Evolutionary conservation across 2,113 vertebrate genomes (phyloP), one percentile per base, ranked within the genome.

Genomic region (Fregetta grallaria): DNA sequence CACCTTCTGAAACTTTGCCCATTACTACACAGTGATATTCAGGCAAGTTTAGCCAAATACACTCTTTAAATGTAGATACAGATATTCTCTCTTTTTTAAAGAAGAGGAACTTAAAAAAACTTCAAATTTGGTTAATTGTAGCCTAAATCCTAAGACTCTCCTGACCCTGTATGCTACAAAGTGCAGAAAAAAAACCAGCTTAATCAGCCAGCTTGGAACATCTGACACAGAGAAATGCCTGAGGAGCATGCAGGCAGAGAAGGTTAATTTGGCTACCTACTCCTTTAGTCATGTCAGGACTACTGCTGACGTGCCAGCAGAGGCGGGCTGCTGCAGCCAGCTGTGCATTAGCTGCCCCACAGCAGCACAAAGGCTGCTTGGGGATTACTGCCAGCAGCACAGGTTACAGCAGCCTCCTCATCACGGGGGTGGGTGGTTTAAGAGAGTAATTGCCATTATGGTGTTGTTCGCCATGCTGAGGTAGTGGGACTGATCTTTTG

Each of bases 401-500:
- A 36, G 22, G 15, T 40, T 45, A 50, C 36, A 61, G 47, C 26
- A 71, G 20, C 23, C 30, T 59, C 40, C 45, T 53, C 20, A 22
- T 68, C 59, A 49, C 0, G 0, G 26, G 15, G 4, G 2, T 27
- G 4, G 3, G 21, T 19, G 8, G 8, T 45, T 74, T 70, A 56
- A 65, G 40, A 40, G 3, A 30, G 10, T 36, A 55, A 56, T 56
- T 78, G 32, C 21, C 49, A 7, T 45, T 45, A 59, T 1, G 5
- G 13, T 59, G 18, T n/a, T 73, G 1, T 34, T 76, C 2, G 0
- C 32, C 26, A 30, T 7, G 13, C 45, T 59, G 49, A 86, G 25
- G 25, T 45, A 53, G 21, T n/a, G 27, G 42, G 27, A 71, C 11
- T 62, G 32, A 20, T 44, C 13, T 38, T 76, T 65, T 52, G 27